A percentile compares a stretch with the other conserved stretches of the same genome.
These are phyloP conservation scores for Bombus sibiricus DNA, from an alignment of 1,140 invertebrate species.

Conservation along the genomic window DNA sequence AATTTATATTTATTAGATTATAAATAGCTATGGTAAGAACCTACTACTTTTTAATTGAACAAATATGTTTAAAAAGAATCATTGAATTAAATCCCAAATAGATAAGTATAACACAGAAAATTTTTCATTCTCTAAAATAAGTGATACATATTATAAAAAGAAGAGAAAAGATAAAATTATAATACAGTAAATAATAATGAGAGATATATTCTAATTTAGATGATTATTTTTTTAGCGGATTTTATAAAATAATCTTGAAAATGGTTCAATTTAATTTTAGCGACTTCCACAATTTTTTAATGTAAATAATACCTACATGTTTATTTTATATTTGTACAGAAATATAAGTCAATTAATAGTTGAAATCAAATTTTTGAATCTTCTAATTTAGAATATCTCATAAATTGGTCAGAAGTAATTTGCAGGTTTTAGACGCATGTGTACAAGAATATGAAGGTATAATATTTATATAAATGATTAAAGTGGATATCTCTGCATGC, in stretches of 20 bases:
- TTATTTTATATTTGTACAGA: not conserved
- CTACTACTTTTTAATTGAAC: not conserved
- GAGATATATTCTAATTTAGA: not conserved
- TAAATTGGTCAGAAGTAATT: not conserved
- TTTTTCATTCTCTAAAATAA: slow-evolving; percentile 2
- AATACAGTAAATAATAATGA: not conserved
- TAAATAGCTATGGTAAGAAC: not conserved
- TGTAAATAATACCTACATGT: not conserved
- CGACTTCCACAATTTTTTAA: too few relatives aligned
- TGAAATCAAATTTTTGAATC: not conserved
- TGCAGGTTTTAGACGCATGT: not conserved
- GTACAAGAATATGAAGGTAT: not conserved
- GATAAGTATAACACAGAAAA: slow-evolving; percentile 1
- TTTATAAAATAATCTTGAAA: not conserved
- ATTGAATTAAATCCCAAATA: not conserved
- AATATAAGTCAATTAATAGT: not conserved
- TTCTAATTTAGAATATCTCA: not conserved
- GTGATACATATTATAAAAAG: not conserved
- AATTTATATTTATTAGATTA: too few relatives aligned
- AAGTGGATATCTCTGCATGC: slow-evolving; percentile 14
- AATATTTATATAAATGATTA: not conserved
- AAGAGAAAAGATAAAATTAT: not conserved
- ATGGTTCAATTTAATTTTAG: not conserved
- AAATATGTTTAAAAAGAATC: not conserved
- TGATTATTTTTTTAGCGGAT: not conserved